Conservation (phyloP, 2,797 vertebrate genomes). For the Mus minutoides region DNA sequence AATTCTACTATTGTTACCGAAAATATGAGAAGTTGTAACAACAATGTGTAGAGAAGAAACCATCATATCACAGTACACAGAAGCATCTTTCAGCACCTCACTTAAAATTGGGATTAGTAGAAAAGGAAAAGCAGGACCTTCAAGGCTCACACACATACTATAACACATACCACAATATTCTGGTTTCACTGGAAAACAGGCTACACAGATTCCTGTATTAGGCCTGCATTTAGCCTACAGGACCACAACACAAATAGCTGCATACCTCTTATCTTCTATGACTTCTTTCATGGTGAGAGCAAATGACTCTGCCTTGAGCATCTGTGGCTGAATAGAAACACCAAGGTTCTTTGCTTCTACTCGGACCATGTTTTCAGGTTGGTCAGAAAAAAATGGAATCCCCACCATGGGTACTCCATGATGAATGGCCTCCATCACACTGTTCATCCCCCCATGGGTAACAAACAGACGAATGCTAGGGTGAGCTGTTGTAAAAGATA, state of each 20-base stretch:
- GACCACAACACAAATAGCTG: background rate
- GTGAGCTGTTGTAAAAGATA: constrained; percentile 81
- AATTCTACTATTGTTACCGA: background rate
- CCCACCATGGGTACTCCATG: constrained; percentile 88
- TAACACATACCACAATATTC: background rate
- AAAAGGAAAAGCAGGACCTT: background rate
- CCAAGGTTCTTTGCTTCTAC: constrained; percentile 87
- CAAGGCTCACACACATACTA: background rate
- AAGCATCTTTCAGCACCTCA: background rate
- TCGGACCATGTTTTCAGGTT: constrained; percentile 87
- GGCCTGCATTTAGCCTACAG: background rate
- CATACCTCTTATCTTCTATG: constrained; percentile 84
- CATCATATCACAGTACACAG: background rate
- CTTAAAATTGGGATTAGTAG: background rate
- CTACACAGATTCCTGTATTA: accelerated
- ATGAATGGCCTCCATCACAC: constrained; percentile 88
- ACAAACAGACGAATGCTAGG: constrained; percentile 85
- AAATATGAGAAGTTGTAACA: background rate
- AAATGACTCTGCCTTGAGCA: constrained; percentile 85
- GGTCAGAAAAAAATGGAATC: constrained; percentile 88
- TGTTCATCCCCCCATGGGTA: constrained; percentile 89
- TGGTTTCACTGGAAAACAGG: background rate
- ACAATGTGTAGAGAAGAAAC: background rate
- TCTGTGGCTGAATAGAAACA: constrained; percentile 78
- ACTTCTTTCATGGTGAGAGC: constrained; percentile 84